Percentiles rank a stretch among this genome's conserved stretches.
Evolutionary conservation across 2,888 invertebrate species (phyloP).

Genomic region (Acanthopleura granulata): DNA sequence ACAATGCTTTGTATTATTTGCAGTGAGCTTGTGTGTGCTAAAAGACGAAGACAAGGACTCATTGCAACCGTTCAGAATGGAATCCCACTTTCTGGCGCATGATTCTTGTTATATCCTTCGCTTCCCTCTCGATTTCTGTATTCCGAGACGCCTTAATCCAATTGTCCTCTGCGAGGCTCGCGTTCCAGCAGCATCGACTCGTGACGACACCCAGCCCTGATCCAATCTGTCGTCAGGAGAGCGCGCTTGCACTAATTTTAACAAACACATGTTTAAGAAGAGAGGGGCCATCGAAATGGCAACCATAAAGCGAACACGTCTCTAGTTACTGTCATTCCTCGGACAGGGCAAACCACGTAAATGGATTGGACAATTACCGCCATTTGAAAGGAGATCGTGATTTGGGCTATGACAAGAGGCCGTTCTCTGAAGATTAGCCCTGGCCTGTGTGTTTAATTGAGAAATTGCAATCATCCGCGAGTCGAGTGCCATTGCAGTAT

Average conservation of each 20-base stretch:
- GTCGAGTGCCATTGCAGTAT: neutral
- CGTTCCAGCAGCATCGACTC: neutral
- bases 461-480: neutral
- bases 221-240: neutral
- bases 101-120: too few relatives aligned
- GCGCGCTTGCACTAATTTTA: neutral
- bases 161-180: neutral
- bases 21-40: too few relatives aligned
- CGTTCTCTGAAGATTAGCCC: neutral
- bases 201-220: neutral
- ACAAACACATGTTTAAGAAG: conserved; percentile 8
- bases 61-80: too few relatives aligned
- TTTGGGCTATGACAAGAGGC: neutral
- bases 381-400: neutral
- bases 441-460: conserved; percentile 4
- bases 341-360: neutral
- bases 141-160: neutral
- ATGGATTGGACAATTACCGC: conserved; percentile 10
- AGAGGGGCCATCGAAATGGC: neutral
- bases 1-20: too few relatives aligned
- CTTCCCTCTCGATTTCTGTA: too few relatives aligned
- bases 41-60: too few relatives aligned
- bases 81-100: too few relatives aligned
- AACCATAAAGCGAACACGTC: neutral
- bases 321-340: neutral